Evolutionary conservation across 1,140 invertebrate genomes (phyloP).

Genomic region (Portunus trituberculatus): DNA sequence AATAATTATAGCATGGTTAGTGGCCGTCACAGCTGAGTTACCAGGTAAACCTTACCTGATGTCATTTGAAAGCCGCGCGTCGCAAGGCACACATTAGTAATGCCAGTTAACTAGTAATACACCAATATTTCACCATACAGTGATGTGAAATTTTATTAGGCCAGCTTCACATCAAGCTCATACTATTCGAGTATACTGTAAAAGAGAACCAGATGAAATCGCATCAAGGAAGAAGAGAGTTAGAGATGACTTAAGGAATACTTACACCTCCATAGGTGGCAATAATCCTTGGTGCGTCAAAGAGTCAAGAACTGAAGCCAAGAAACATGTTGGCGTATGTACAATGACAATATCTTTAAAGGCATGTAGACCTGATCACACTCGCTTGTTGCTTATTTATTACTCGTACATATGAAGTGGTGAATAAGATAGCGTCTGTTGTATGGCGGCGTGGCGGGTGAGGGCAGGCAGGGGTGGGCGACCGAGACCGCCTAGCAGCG

Average conservation of each 20-base stretch:
- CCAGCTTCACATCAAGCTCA: no score
- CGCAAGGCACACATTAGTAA: conserved; percentile 4
- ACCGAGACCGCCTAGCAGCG: neutral
- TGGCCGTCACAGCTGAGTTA: no score
- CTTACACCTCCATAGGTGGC: neutral
- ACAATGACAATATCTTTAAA: neutral
- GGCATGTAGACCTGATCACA: neutral
- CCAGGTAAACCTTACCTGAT: neutral
- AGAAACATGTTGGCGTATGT: neutral
- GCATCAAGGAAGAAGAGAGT: neutral
- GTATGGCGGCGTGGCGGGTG: neutral
- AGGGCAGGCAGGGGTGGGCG: neutral
- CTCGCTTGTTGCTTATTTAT: neutral
- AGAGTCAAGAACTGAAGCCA: conserved; percentile 5
- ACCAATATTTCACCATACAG: neutral
- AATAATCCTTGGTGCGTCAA: neutral
- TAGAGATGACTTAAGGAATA: neutral
- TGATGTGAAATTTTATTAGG: neutral
- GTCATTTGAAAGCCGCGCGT: neutral
- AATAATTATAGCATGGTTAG: no score
- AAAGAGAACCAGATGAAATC: neutral
- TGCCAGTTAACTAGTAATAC: neutral
- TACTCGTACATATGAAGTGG: neutral
- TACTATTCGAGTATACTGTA: neutral
- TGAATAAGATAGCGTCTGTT: neutral